phyloP scores from a whole-genome alignment of 2,888 invertebrate genomes.

The Rhingia campestris region DNA sequence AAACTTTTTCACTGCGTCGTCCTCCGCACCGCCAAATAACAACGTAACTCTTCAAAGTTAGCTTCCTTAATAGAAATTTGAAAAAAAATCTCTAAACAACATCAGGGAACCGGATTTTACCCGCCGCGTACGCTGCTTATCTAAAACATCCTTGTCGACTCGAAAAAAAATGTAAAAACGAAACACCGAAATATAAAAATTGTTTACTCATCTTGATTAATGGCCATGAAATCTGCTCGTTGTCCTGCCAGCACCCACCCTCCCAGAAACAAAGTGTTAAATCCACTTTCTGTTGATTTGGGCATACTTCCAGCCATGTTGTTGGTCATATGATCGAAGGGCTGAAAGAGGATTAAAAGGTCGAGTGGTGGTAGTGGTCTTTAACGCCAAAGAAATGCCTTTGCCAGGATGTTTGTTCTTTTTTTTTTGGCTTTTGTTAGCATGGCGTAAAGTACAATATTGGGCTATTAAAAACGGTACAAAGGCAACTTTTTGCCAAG shows the following conservation, averaged over 20 bases:
- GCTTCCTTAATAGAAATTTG: constrained; percentile 36
- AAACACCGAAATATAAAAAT: constrained; percentile 44
- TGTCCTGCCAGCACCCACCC: not conserved
- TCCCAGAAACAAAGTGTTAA: constrained; percentile 54
- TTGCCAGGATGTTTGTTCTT: constrained; percentile 26
- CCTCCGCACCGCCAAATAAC: not conserved
- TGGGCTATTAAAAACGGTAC: constrained; percentile 44
- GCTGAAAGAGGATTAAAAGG: constrained; percentile 44
- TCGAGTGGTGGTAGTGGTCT: constrained; percentile 1
- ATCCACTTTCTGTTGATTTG: constrained; percentile 52
- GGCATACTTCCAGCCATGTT: constrained; percentile 42
- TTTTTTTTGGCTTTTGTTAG: constrained; percentile 31
- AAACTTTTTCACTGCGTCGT: not conserved
- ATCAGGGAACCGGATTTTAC: constrained; percentile 28
- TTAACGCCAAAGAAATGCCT: constrained; percentile 30
- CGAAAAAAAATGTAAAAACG: constrained; percentile 10
- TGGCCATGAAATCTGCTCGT: constrained; percentile 62
- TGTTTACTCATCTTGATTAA: constrained; percentile 72
- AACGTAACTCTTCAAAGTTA: not conserved
- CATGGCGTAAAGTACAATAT: constrained; percentile 5
- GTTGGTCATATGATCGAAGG: constrained; percentile 7
- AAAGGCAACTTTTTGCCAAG: constrained; percentile 30
- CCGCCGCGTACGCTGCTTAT: constrained; percentile 26
- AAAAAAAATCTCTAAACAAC: not conserved
- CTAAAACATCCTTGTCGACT: constrained; percentile 47